These are phyloP conservation scores for Synergus japonicus DNA, from an alignment of 2,888 invertebrate genomes.

Conservation along the genomic window DNA sequence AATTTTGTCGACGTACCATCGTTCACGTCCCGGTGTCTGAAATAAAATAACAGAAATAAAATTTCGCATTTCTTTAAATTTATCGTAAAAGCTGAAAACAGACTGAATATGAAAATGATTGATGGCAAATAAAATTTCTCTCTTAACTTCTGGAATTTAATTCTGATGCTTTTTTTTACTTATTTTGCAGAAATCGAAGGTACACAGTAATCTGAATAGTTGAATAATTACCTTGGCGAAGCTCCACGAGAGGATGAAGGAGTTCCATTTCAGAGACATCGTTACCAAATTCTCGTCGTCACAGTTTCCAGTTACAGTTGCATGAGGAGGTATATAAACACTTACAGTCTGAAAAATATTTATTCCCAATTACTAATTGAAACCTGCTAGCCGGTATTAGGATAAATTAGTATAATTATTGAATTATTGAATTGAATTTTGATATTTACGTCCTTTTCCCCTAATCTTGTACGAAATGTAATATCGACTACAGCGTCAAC, in stretches of 20 bases:
- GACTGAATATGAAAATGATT: background rate
- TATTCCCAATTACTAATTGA: constrained; percentile 28
- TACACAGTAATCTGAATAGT: background rate
- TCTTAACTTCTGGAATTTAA: background rate
- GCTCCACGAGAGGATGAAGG: constrained; percentile 85
- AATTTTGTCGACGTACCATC: constrained; percentile 91
- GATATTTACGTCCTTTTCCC: constrained; percentile 79
- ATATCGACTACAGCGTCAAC: constrained; percentile 87
- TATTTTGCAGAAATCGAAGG: background rate
- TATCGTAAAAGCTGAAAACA: background rate
- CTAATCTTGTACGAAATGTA: constrained; percentile 84
- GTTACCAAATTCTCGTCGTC: constrained; percentile 86
- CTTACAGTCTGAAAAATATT: constrained; percentile 82
- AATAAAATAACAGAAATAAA: constrained; percentile 42
- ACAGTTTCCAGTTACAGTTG: constrained; percentile 86
- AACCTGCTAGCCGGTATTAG: background rate
- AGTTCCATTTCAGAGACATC: constrained; percentile 86
- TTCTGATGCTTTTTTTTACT: background rate
- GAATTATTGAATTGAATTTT: background rate
- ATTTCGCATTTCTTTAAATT: background rate
- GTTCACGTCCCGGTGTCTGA: constrained; percentile 91
- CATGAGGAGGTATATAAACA: constrained; percentile 87
- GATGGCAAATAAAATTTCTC: background rate
- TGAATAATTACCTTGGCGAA: constrained; percentile 86
- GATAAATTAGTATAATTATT: constrained; percentile 22